Conservation (phyloP, 2,113 vertebrate genomes). For the Balaeniceps rex region DNA sequence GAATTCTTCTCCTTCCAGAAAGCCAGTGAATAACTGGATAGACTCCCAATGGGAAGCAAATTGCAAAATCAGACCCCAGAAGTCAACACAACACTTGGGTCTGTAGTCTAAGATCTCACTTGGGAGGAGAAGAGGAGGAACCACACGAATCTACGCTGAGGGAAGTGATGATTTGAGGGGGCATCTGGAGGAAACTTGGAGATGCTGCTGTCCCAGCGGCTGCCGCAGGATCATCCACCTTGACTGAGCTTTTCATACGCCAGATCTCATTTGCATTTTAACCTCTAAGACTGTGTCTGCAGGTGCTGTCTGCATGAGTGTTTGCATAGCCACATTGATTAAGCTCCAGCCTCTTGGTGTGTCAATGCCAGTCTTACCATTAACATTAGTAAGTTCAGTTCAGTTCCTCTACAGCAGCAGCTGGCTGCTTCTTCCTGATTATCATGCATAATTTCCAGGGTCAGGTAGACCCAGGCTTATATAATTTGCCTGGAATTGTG, state of each 20-base stretch:
- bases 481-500: slow-evolving; percentile 33
- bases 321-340: not conserved
- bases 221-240: not conserved
- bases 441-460: not conserved
- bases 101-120: not conserved
- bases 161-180: not conserved
- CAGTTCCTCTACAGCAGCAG: not conserved
- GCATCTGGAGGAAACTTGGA: not conserved
- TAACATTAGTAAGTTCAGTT: not conserved
- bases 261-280: not conserved
- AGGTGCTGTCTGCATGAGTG: not conserved
- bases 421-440: not conserved
- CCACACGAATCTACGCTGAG: not conserved
- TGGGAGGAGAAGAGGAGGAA: not conserved
- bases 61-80: not conserved
- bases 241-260: not conserved
- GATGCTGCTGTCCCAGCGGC: not conserved
- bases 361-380: not conserved
- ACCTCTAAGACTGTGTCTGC: not conserved
- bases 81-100: not conserved
- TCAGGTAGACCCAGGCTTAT: slow-evolving; percentile 22
- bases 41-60: not conserved
- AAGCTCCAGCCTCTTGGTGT: not conserved
- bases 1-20: not conserved
- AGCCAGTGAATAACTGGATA: not conserved